Percentiles rank a stretch among this genome's conserved stretches.
phyloP scores from a whole-genome alignment of 2,888 invertebrate genomes.

The Steinernema hermaphroditum region DNA sequence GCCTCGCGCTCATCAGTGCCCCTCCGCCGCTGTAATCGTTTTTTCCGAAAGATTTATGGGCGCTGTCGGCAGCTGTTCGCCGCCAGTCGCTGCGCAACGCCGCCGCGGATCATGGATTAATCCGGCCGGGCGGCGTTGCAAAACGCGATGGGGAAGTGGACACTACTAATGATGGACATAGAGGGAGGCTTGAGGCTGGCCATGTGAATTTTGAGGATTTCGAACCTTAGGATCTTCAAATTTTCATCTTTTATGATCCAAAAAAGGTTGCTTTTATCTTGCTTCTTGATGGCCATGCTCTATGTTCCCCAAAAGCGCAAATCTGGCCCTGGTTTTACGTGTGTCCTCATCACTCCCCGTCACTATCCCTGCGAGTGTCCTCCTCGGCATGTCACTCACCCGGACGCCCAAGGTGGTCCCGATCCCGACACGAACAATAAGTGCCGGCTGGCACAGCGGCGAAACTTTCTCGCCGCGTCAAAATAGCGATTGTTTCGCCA shows the following conservation, averaged over 20 bases:
- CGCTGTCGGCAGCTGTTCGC: slow-evolving; percentile 15
- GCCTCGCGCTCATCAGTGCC: background rate
- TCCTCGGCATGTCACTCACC: too few species aligned
- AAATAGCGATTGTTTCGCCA: slow-evolving; percentile 17
- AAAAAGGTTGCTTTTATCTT: too few species aligned
- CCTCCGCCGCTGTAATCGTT: slow-evolving; percentile 16
- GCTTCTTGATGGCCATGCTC: too few species aligned
- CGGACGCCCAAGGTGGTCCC: background rate
- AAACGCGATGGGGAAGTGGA: background rate
- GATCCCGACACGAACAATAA: background rate
- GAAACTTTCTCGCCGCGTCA: slow-evolving; percentile 30
- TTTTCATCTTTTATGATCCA: too few species aligned
- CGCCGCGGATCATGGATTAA: slow-evolving; percentile 10
- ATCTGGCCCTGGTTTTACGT: too few species aligned
- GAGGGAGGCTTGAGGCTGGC: too few species aligned
- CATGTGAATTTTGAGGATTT: too few species aligned
- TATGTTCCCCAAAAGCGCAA: too few species aligned
- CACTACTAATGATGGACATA: too few species aligned
- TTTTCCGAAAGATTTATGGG: slow-evolving; percentile 17
- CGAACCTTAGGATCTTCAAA: too few species aligned
- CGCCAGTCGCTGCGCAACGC: background rate
- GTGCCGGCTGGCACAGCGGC: slow-evolving; percentile 17
- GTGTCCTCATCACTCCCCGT: too few species aligned
- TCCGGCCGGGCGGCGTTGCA: background rate
- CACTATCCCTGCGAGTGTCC: too few species aligned